Evolutionary conservation across 2,797 vertebrate genomes (phyloP), one percentile per base, ranked within the genome.

Genomic region (Xerus rutilus): DNA sequence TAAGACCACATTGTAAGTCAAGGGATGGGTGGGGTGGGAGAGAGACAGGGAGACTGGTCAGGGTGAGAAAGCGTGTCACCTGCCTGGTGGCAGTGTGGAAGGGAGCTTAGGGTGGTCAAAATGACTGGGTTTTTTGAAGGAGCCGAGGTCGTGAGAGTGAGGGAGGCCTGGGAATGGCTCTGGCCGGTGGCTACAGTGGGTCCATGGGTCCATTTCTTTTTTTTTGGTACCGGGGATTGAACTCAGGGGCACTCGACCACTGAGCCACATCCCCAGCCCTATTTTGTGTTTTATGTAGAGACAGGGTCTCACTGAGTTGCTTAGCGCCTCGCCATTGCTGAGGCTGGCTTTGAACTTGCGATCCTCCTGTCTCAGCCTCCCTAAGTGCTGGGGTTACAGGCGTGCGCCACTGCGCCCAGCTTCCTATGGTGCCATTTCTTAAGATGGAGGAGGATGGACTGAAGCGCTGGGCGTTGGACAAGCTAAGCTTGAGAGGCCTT

Each of bases 91-190:
- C 57, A 0, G 14, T 3, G 20, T 39, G 13, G 9, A 9, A 74
- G 39, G 86, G n/a, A 67, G 25, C 77, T 21, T 7, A 4, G 20
- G 32, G n/a, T 15, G 28, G 30, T 8, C 7, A 52, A 30, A 30
- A 5, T 0, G 21, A 15, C 52, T 3, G 13, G 39, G 13, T 30
- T 83, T 39, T n/a, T 17, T 11, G 43, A 12, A 52, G 81, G 30
- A 43, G 25, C 1, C 4, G 4, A 0, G 54, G 11, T 35, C 1
- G 4, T 0, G 39, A 43, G 30, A 17, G 20, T 1, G 0, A 9
- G 30, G 49, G 54, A 70, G 28, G 45, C 12, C 4, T 3, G 3
- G 20, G 35, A 7, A 30, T 1, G 67, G 28, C 43, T 45, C 21
- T 30, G 2, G 2, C n/a, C 11, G 52, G 79, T 1, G 9, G n/a